These are phyloP conservation scores for Scomber colias DNA, from an alignment of 2,113 vertebrate species.

Conservation along the genomic window DNA sequence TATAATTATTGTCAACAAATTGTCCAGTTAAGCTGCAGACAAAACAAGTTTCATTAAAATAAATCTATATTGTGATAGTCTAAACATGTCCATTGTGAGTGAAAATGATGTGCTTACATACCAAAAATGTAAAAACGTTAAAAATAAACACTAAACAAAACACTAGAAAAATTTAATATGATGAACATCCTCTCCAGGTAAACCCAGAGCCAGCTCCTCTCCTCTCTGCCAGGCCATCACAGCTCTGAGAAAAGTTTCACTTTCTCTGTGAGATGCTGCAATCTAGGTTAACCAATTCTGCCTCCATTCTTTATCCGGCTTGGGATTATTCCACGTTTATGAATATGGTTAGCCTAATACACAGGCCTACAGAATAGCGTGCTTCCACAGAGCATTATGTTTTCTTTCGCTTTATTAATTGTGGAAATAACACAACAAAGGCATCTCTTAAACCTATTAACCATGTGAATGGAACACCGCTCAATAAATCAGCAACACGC, in stretches of 20 bases:
- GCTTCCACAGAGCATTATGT: conserved; percentile 54
- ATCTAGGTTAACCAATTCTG: conserved; percentile 67
- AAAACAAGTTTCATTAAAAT: neutral
- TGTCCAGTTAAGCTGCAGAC: neutral
- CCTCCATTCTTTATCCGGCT: conserved; percentile 56
- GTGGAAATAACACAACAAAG: conserved; percentile 90
- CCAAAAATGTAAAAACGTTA: neutral
- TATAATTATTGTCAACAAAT: neutral
- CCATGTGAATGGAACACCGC: conserved; percentile 86
- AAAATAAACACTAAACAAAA: neutral
- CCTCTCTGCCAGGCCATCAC: neutral
- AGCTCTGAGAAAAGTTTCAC: conserved; percentile 42
- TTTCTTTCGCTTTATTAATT: conserved; percentile 87
- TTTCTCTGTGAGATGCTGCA: conserved; percentile 43
- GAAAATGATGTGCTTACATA: neutral
- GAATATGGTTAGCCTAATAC: conserved; percentile 66
- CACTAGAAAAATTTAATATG: neutral
- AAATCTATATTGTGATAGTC: neutral
- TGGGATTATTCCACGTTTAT: conserved; percentile 65
- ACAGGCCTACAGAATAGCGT: conserved; percentile 51
- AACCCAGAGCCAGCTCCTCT: neutral
- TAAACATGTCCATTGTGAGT: neutral
- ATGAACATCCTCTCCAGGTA: conserved; percentile 10
- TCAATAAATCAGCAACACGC: conserved; percentile 89
- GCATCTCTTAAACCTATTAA: conserved; percentile 91